Base-by-base conservation (phyloP, 2,113 vertebrate species). In the Sinocyclocheilus rhinocerous region DNA sequence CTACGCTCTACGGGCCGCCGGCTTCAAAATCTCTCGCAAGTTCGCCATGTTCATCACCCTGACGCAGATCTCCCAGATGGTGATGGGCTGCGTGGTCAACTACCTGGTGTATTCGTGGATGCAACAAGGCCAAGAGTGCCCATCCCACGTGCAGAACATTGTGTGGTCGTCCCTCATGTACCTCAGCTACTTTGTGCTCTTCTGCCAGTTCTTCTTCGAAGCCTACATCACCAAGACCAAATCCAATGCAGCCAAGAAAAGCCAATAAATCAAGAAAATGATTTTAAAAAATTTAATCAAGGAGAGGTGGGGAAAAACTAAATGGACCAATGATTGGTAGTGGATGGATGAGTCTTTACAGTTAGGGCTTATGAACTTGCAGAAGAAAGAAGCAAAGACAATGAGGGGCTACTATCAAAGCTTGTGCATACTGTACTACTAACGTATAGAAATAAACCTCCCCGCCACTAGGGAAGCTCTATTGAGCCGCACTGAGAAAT, bases 131-230 rank as follows among this genome's bases (percentile, higher is more conserved):
- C 97, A 99, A 84, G 94, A 95, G 93, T 99, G 98, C 91, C 93
- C 97, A 81, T 99, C 98, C 22, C 97, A 99, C 86, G 95, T 99
- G 90, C 97, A 98, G 93, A 99, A 99, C 95, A 95, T 99, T 93
- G 95, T 98, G 91, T 99, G 97, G 98, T 99, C 97, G 83, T 99
- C 98, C 10, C 97, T 99, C 94, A 99, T 99, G 98, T 99, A 99
- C 96, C 97, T 99, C 96, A 99, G 98, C 96, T 99, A 99, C 94
- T 97, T 99, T 85, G 96, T 99, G 93, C 97, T 99, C 91, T 99
- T 99, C 94, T 96, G 97, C 92, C 98, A 98, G 93, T 99, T 99
- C 95, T 99, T 99, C 95, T 95, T 97, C 79, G 97, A 98, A 93
- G 98, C 98, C 93, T 99, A 99, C 91, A 86, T 99, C 0, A 93